Evolutionary conservation across 1,140 invertebrate species (phyloP).

Genomic region (Venturia canescens): DNA sequence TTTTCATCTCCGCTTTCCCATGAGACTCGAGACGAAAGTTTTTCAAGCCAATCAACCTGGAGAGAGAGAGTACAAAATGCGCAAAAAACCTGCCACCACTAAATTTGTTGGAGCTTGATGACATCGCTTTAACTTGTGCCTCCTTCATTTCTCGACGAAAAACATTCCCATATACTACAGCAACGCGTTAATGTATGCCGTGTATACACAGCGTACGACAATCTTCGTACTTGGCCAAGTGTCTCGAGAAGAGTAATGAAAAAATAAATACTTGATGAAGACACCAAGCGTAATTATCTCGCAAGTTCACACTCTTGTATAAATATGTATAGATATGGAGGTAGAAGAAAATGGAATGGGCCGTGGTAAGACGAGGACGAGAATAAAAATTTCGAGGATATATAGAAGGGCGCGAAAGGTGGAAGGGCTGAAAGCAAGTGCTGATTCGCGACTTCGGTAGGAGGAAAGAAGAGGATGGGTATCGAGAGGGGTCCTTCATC

Average conservation of each 20-base stretch:
- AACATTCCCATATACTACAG: neutral
- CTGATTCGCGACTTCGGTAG: conserved; percentile 38
- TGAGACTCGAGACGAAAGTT: neutral
- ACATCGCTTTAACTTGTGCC: conserved; percentile 31
- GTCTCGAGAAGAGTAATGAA: conserved; percentile 50
- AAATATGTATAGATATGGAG: conserved; percentile 33
- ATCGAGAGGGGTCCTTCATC: conserved; percentile 43
- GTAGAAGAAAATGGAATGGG: conserved; percentile 41
- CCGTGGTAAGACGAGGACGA: conserved; percentile 32
- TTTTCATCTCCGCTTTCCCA: neutral
- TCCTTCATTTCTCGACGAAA: neutral
- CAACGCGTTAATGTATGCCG: no score
- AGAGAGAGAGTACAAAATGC: conserved; percentile 2
- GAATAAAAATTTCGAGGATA: conserved; percentile 49
- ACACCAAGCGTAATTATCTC: conserved; percentile 66
- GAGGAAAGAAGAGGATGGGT: conserved; percentile 47
- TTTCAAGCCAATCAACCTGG: conserved; percentile 34
- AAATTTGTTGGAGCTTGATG: conserved; percentile 20
- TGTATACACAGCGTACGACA: neutral
- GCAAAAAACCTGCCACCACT: conserved; percentile 2
- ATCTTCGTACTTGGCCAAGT: neutral
- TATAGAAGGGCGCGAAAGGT: conserved; percentile 49
- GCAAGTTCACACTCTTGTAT: conserved; percentile 43
- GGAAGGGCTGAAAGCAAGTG: conserved; percentile 46
- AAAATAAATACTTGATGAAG: conserved; percentile 59